Evolutionary conservation across 64 coral and sea anemone genomes (phyloP), one percentile per base, ranked within the genome.

Genomic region (Dendronephthya gigantea): DNA sequence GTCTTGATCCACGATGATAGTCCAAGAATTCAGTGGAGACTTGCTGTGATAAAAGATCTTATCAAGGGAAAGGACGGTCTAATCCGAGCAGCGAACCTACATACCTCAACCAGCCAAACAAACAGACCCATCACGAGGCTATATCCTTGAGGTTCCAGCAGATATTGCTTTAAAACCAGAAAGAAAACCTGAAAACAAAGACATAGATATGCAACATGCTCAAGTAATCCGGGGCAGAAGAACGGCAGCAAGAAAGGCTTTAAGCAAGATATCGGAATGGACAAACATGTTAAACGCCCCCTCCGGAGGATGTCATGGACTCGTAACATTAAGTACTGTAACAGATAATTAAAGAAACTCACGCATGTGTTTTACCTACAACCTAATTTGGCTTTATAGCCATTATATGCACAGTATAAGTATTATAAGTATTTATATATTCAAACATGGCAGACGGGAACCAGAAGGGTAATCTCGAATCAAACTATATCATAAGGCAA

Each of bases 261-360:
- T 36, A 79, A 7, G 28, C 9, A 0, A 27, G 25, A 79, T 79
- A 28, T 79, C 72, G 4, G 6, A 39, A 29, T 79, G 72, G 72
- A 34, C 29, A 0, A 1, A 79, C 19, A 16, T 34, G 7, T 39
- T 13, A 79, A 34, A 35, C 30, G 68, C 72, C 14, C 72, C 72
- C 72, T 33, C 8, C 58, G 72, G 72, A 79, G 72, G 72, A 79
- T 79, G 72, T 79, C 72, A 23, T n/a, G 55, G 25, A 62, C 17
- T 6, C 41, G n/a, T 45, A 6, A 45, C 41, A 45, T 45, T 4
- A 45, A 45, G 41, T 45, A 45, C 41, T n/a, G n/a, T n/a, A n/a
- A n/a, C n/a, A n/a, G n/a, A n/a, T n/a, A n/a, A n/a, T n/a, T n/a
- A n/a, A n/a, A n/a, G n/a, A n/a, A n/a, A n/a, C n/a, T n/a, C n/a